Evolutionary conservation across 2,113 vertebrate genomes (phyloP).

Genomic region (Forbesichthys papilliferus): DNA sequence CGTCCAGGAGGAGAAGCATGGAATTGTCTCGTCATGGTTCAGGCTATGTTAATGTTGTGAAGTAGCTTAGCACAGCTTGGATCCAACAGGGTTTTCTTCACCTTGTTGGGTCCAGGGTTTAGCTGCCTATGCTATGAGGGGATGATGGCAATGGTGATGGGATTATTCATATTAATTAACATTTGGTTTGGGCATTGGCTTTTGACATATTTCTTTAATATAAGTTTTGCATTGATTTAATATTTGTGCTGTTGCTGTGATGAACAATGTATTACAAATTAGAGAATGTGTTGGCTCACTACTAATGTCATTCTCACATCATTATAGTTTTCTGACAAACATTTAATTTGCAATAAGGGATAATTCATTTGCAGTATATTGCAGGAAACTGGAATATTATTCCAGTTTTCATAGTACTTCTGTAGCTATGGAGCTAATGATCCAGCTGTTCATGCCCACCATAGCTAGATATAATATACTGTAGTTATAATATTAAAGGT

Average conservation of each 20-base stretch:
- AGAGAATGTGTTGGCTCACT: slow-evolving; percentile 19
- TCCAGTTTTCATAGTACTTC: too few relatives aligned
- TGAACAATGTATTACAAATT: slow-evolving; percentile 13
- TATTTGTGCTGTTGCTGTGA: slow-evolving; percentile 11
- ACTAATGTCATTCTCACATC: not conserved
- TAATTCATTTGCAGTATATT: not conserved
- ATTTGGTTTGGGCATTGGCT: slow-evolving; percentile 1
- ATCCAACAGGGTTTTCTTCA: slow-evolving; percentile 1
- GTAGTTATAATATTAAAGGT: too few relatives aligned
- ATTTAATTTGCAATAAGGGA: too few relatives aligned
- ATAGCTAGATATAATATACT: too few relatives aligned
- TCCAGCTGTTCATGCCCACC: too few relatives aligned
- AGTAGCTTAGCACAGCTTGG: slow-evolving; percentile 24
- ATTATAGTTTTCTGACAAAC: too few relatives aligned
- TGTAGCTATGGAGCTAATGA: too few relatives aligned
- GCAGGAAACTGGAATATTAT: not conserved
- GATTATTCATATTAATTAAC: slow-evolving; percentile 1
- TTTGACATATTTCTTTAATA: not conserved
- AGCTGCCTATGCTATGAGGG: slow-evolving; percentile 20
- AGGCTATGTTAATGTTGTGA: slow-evolving; percentile 30
- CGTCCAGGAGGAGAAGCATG: slow-evolving; percentile 26
- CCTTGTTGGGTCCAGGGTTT: slow-evolving; percentile 23
- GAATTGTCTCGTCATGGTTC: slow-evolving; percentile 26
- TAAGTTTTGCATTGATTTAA: slow-evolving; percentile 8
- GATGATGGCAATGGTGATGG: not conserved